These are phyloP conservation scores for Brevimyrus niger DNA, from an alignment of 2,113 vertebrate species.

Conservation along the genomic window DNA sequence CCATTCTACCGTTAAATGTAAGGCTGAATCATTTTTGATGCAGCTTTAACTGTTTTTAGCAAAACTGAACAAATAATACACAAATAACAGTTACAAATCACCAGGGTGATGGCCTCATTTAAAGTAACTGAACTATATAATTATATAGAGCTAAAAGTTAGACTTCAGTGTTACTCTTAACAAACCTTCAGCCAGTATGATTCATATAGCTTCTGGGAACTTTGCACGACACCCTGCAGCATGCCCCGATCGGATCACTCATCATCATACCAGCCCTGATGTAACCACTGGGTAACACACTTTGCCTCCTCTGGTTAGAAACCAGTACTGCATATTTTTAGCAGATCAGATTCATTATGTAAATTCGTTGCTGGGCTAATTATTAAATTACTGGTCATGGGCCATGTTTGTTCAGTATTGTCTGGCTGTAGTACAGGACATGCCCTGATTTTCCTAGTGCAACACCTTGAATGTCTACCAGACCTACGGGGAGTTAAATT, in stretches of 20 bases:
- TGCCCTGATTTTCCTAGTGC: not conserved
- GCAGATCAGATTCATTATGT: not conserved
- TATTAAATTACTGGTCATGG: conserved; percentile 3
- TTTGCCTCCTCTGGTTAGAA: conserved; percentile 1
- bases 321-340: not conserved
- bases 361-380: conserved; percentile 2
- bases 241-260: not conserved
- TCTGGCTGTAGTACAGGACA: not conserved
- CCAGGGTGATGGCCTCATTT: not conserved
- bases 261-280: not conserved
- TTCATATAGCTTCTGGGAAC: not conserved
- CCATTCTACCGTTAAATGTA: not conserved
- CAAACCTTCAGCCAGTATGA: not conserved
- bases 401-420: not conserved
- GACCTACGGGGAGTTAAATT: not conserved
- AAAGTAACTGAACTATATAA: not conserved
- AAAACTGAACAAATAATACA: not conserved
- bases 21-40: not conserved
- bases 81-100: not conserved
- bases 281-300: not conserved
- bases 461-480: not conserved
- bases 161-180: not conserved
- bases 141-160: not conserved
- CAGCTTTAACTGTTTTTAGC: not conserved
- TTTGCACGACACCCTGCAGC: not conserved